Percentiles rank a stretch among this genome's conserved stretches.
phyloP scores from a whole-genome alignment of 2,888 invertebrate species.

The Mythimna loreyi region DNA sequence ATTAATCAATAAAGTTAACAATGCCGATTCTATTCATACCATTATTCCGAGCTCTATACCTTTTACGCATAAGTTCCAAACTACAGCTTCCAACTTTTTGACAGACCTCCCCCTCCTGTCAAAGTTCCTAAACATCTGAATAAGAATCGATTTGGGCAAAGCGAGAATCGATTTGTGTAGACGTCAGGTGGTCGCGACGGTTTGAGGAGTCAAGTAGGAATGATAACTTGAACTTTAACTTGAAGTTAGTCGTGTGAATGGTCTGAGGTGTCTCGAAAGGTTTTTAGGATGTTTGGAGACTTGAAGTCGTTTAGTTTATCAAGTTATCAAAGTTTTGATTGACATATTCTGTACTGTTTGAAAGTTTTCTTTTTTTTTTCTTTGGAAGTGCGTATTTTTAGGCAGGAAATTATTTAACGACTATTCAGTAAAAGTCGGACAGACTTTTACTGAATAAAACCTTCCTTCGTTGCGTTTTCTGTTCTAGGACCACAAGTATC shows the following conservation, averaged over 20 bases:
- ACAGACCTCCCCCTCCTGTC: constrained; percentile 30
- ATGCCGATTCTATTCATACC: background rate
- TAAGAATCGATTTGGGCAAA: constrained; percentile 41
- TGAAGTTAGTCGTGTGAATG: constrained; percentile 28
- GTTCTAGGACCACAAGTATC: too few relatives aligned
- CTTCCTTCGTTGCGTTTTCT: too few relatives aligned
- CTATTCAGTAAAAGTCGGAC: too few relatives aligned
- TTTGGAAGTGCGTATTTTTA: background rate
- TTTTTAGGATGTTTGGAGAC: background rate
- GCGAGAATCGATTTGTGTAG: constrained; percentile 30
- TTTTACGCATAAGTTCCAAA: constrained; percentile 21
- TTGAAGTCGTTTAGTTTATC: background rate
- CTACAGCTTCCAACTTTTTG: constrained; percentile 28
- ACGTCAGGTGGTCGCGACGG: constrained; percentile 39
- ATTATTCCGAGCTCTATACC: background rate
- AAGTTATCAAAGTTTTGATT: constrained; percentile 10
- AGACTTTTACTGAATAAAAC: too few relatives aligned
- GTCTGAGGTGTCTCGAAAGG: background rate
- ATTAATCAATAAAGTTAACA: too few relatives aligned
- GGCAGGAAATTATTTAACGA: too few relatives aligned
- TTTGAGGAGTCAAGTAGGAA: constrained; percentile 11
- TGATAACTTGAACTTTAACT: constrained; percentile 27
- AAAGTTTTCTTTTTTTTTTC: background rate
- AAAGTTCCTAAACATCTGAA: constrained; percentile 53
- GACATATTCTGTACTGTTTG: background rate